These are phyloP conservation scores for Pyrgilauda ruficollis DNA, from an alignment of 2,113 vertebrate species.

Conservation along the genomic window DNA sequence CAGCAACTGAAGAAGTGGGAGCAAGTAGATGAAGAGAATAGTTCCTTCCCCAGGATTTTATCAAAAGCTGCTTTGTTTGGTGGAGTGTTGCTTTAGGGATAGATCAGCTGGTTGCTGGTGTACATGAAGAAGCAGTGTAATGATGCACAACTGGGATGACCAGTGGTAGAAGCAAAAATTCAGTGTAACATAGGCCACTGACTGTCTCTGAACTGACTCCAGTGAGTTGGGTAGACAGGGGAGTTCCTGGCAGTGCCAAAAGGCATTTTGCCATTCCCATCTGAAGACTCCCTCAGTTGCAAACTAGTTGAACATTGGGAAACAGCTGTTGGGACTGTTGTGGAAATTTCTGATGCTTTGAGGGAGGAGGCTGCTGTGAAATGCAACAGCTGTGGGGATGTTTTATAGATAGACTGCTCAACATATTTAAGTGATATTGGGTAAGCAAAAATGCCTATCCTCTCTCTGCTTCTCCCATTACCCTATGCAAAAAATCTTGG, in stretches of 20 bases:
- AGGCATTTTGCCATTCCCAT: not conserved
- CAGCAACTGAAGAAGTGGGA: not conserved
- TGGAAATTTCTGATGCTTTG: constrained; percentile 22
- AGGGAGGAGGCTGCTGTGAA: constrained; percentile 6
- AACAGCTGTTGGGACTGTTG: not conserved
- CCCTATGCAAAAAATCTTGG: not conserved
- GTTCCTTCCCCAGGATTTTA: not conserved
- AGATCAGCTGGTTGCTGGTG: not conserved
- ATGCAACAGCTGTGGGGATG: not conserved
- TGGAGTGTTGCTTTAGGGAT: not conserved
- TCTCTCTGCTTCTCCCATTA: not conserved
- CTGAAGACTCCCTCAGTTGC: not conserved
- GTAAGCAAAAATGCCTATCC: not conserved
- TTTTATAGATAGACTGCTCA: not conserved
- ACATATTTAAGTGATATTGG: not conserved
- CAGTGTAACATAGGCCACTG: not conserved
- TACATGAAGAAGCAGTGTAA: not conserved
- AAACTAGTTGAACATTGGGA: constrained; percentile 4
- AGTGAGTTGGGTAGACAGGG: not conserved
- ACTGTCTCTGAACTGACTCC: not conserved
- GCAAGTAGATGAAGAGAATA: not conserved
- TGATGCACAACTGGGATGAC: not conserved
- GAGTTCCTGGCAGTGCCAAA: not conserved
- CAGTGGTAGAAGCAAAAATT: not conserved
- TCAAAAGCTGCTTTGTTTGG: not conserved